phyloP scores from a whole-genome alignment of 2,888 invertebrate genomes.

The Drosophila ustulata region DNA sequence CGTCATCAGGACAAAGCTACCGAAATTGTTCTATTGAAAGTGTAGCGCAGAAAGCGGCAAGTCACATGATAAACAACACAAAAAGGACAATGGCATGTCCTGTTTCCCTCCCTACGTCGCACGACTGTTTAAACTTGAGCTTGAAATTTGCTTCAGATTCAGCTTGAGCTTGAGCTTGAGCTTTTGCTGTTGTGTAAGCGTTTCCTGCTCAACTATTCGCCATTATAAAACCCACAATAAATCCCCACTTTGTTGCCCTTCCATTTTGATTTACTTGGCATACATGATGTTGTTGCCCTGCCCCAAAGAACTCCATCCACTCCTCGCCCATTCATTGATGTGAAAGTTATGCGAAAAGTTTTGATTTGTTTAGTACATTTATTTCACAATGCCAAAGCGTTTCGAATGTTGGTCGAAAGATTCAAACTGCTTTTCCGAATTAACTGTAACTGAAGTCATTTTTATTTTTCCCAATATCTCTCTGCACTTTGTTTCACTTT shows the following conservation, averaged over 20 bases:
- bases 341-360: slow-evolving; percentile 80
- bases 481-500: slow-evolving; percentile 19
- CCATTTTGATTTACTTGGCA: slow-evolving; percentile 62
- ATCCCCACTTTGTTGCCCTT: slow-evolving; percentile 40
- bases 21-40: slow-evolving; percentile 57
- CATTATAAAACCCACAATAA: slow-evolving; percentile 63
- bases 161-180: slow-evolving; percentile 47
- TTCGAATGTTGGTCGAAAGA: slow-evolving; percentile 41
- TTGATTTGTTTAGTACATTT: slow-evolving; percentile 80
- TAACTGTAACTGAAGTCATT: slow-evolving; percentile 63
- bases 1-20: slow-evolving; percentile 74
- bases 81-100: slow-evolving; percentile 46
- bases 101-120: neutral
- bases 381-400: slow-evolving; percentile 57
- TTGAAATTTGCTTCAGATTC: slow-evolving; percentile 34
- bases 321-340: slow-evolving; percentile 57
- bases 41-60: slow-evolving; percentile 50
- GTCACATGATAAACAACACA: slow-evolving; percentile 66
- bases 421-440: slow-evolving; percentile 55
- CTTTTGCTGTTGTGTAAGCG: slow-evolving; percentile 43
- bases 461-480: slow-evolving; percentile 53
- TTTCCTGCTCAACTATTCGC: slow-evolving; percentile 56
- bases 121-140: slow-evolving; percentile 58
- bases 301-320: neutral
- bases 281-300: slow-evolving; percentile 35